Evolutionary conservation across 1,140 invertebrate species (phyloP).

Genomic region (Papilio glaucus): DNA sequence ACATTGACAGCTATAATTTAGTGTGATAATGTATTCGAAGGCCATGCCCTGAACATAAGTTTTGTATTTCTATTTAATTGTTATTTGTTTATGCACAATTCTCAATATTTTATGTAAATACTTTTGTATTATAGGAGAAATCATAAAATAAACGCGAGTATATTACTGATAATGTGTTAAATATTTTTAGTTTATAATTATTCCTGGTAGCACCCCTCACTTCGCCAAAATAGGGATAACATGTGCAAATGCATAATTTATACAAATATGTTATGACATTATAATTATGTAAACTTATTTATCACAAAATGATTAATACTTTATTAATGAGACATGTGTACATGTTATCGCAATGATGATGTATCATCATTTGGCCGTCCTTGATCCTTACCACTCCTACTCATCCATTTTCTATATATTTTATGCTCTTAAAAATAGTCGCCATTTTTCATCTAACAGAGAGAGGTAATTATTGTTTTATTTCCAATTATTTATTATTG

Average conservation of each 20-base stretch:
- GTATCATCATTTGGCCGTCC: slow-evolving; percentile 63
- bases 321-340: slow-evolving; percentile 57
- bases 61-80: slow-evolving; percentile 83
- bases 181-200: slow-evolving; percentile 84
- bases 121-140: slow-evolving; percentile 84
- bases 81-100: slow-evolving; percentile 85
- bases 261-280: slow-evolving; percentile 34
- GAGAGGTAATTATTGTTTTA: slow-evolving; percentile 37
- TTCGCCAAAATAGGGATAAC: slow-evolving; percentile 83
- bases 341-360: slow-evolving; percentile 78
- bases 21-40: slow-evolving; percentile 76
- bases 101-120: slow-evolving; percentile 85
- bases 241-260: slow-evolving; percentile 68
- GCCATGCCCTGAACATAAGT: slow-evolving; percentile 77
- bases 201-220: slow-evolving; percentile 84
- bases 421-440: slow-evolving; percentile 18
- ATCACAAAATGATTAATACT: slow-evolving; percentile 39
- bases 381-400: slow-evolving; percentile 55
- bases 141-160: slow-evolving; percentile 84
- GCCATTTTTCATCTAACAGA: slow-evolving; percentile 9
- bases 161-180: slow-evolving; percentile 83
- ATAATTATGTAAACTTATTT: slow-evolving; percentile 39
- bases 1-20: slow-evolving; percentile 78
- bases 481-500: background rate
- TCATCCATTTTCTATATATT: slow-evolving; percentile 9